Evolutionary conservation across 2,113 vertebrate genomes (phyloP).

Genomic region (Acinonyx jubatus): DNA sequence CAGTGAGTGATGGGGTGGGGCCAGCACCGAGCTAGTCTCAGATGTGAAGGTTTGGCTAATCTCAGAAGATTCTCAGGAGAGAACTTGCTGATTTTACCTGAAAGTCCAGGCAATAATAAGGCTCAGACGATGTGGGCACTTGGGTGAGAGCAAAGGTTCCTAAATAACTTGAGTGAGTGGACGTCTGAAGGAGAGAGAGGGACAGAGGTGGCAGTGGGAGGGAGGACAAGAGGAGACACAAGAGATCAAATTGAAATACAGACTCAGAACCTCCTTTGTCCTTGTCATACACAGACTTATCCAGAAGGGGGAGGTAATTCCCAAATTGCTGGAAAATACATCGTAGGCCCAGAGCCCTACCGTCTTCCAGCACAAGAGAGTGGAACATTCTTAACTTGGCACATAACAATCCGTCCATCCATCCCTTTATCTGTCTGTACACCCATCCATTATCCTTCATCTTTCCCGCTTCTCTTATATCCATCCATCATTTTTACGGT

Average conservation of each 20-base stretch:
- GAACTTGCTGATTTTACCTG: slow-evolving; percentile 31
- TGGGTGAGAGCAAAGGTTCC: slow-evolving; percentile 51
- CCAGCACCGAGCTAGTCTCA: not conserved
- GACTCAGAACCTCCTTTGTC: not conserved
- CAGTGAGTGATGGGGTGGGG: not conserved
- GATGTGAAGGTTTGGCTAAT: no score
- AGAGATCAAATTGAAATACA: not conserved
- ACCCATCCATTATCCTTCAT: not conserved
- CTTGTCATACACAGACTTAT: not conserved
- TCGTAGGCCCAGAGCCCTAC: not conserved
- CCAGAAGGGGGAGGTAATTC: not conserved
- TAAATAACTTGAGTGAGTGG: not conserved
- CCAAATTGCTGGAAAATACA: not conserved
- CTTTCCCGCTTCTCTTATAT: not conserved
- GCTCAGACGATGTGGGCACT: fast-evolving
- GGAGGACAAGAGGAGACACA: not conserved
- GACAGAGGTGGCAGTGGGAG: not conserved
- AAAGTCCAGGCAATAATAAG: slow-evolving; percentile 58
- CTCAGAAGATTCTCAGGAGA: not conserved
- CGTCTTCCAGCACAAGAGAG: not conserved
- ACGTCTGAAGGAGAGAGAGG: not conserved
- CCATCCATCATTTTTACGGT: not conserved
- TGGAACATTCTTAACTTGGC: not conserved
- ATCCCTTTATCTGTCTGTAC: fast-evolving
- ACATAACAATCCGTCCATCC: no score